A percentile compares a stretch with the other conserved stretches of the same genome.
phyloP scores from a whole-genome alignment of 2,113 vertebrate genomes.

The Neogobius melanostomus region DNA sequence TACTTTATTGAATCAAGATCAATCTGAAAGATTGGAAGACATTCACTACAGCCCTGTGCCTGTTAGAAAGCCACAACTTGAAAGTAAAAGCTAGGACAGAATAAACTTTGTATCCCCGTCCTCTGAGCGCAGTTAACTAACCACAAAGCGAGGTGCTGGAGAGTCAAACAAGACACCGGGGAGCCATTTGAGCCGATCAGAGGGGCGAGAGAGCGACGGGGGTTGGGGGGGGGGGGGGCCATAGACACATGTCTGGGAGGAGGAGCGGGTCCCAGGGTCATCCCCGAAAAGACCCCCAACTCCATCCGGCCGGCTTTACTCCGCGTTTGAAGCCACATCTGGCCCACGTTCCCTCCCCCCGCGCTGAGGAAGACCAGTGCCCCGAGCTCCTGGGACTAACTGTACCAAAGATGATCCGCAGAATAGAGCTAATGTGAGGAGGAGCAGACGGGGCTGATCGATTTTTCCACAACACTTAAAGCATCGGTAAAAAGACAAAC shows the following conservation, averaged over 20 bases:
- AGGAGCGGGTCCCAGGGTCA: constrained; percentile 69
- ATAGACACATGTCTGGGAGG: constrained; percentile 68
- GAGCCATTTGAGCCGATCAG: constrained; percentile 31
- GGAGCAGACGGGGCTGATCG: too few relatives aligned
- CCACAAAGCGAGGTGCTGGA: constrained; percentile 26
- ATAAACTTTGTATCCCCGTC: neutral
- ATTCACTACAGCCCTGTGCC: too few relatives aligned
- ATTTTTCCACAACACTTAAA: too few relatives aligned
- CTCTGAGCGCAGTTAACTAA: neutral
- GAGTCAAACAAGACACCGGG: constrained; percentile 31
- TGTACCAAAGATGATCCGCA: constrained; percentile 43
- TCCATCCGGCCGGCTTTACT: constrained; percentile 71
- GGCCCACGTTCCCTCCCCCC: constrained; percentile 67
- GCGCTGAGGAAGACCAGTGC: constrained; percentile 70
- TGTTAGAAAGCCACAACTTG: neutral
- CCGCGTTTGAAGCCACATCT: constrained; percentile 78
- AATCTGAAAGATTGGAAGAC: too few relatives aligned
- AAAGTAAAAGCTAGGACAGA: neutral
- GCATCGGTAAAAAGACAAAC: too few relatives aligned
- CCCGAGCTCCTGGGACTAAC: constrained; percentile 58
- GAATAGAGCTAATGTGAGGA: constrained; percentile 13
- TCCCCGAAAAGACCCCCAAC: constrained; percentile 60
- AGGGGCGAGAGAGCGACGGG: constrained; percentile 34
- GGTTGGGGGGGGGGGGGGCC: too few relatives aligned
- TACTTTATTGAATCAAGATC: too few relatives aligned